Evolutionary conservation across 2,113 vertebrate genomes (phyloP), one percentile per base, ranked within the genome.

Genomic region (Ameiurus melas): DNA sequence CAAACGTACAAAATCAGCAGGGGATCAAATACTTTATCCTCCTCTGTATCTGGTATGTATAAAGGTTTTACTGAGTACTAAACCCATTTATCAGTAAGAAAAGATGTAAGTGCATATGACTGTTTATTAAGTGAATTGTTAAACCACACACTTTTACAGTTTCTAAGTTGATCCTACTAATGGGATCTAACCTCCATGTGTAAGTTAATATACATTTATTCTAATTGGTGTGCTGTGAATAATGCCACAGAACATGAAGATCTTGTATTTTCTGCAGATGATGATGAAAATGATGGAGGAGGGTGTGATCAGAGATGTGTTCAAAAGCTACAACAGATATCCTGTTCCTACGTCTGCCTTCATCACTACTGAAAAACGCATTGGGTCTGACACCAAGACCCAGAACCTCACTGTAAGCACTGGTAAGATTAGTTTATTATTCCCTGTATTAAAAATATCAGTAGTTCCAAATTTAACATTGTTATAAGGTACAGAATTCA

Each of bases 331-430:
- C 85, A 91, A 89, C 90, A 71, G 91, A 4, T 90, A 91, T 66
- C 90, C 95, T 0, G 64, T 85, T 2, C 94, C 94, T 0, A n/a
- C 94, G 16, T 92, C 86, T 20, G 95, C 93, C 4, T 64, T 70
- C 5, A 92, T 96, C 81, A 92, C 83, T 0, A 85, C 93, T 3
- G 91, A 93, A 77, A 90, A 89, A 66, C 84, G 75, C 2, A 30
- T 80, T 4, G 60, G 68, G 14, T 55, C 55, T 66, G 70, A 70
- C 13, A 27, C 86, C 30, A 88, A 88, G 13, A 78, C n/a, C 27
- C 82, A 83, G 27, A 84, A 89, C 36, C 90, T 90, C 88, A 93
- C 91, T 0, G 89, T 96, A 81, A 91, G 87, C 7, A 87, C 94
- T 79, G 95, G 95, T 92, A 80, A 75, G 80, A 22, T 51, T 85